Percentiles rank a stretch among this genome's conserved stretches.
phyloP scores from a whole-genome alignment of 2,888 invertebrate genomes.

The Sesamia inferens region DNA sequence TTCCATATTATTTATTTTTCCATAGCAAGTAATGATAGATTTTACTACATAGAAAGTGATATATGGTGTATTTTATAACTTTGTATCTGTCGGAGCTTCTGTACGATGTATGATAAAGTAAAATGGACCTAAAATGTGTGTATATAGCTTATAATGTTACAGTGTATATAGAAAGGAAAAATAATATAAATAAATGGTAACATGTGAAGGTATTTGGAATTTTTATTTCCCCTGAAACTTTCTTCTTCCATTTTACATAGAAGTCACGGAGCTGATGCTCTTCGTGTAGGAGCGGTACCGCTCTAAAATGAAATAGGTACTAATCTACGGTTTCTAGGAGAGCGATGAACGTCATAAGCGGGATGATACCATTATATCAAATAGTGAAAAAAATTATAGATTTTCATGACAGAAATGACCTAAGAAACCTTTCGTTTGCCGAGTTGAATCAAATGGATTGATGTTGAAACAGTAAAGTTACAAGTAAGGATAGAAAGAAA shows the following conservation, averaged over 20 bases:
- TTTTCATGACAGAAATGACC: too few species aligned
- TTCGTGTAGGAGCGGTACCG: background rate
- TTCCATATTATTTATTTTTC: constrained; percentile 63
- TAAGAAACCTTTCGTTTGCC: too few species aligned
- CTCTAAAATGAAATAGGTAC: background rate
- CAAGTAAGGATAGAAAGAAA: too few species aligned
- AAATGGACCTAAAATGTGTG: constrained; percentile 87
- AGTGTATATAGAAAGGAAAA: constrained; percentile 82
- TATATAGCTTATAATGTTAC: constrained; percentile 83
- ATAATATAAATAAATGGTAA: constrained; percentile 78
- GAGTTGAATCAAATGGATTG: too few species aligned
- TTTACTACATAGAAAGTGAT: constrained; percentile 54
- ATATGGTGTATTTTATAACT: constrained; percentile 59
- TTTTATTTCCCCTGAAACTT: constrained; percentile 28
- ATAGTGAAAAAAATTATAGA: too few species aligned
- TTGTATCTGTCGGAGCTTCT: constrained; percentile 63
- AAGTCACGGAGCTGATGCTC: background rate
- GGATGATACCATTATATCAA: too few species aligned
- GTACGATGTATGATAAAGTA: constrained; percentile 69
- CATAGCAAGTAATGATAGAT: constrained; percentile 56
- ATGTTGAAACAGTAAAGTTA: too few species aligned
- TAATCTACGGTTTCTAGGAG: too few species aligned
- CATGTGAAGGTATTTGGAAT: constrained; percentile 63
- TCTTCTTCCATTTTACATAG: background rate
- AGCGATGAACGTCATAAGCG: too few species aligned